phyloP scores from a whole-genome alignment of 2,888 invertebrate genomes.

The Pyrgus malvae region DNA sequence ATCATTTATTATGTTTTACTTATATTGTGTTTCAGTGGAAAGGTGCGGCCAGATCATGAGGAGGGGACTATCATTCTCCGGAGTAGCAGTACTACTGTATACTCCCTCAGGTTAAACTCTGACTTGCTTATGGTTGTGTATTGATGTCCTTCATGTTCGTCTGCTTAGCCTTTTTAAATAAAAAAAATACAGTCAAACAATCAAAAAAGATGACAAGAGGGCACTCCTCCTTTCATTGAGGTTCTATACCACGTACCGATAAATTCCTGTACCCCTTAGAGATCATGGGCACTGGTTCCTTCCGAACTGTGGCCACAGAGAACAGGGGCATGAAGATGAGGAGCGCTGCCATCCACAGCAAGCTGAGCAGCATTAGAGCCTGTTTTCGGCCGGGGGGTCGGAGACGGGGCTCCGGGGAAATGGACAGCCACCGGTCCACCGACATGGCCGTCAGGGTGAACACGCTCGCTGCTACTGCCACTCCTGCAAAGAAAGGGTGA shows the following conservation, averaged over 20 bases:
- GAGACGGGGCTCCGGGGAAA: conserved; percentile 83
- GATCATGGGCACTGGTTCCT: conserved; percentile 64
- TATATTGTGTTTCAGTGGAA: no score
- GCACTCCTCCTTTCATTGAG: no score
- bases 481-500: conserved; percentile 81
- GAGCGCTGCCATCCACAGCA: conserved; percentile 86
- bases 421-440: conserved; percentile 88
- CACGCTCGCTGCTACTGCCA: conserved; percentile 88
- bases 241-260: conserved; percentile 67
- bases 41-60: no score
- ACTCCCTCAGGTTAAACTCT: no score
- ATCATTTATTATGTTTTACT: no score
- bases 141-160: no score
- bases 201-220: no score
- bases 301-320: conserved; percentile 67
- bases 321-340: conserved; percentile 86
- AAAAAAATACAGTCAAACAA: no score
- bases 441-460: conserved; percentile 91
- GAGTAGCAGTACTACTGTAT: no score
- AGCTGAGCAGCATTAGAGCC: conserved; percentile 83
- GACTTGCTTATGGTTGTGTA: no score
- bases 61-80: no score
- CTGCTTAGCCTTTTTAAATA: no score
- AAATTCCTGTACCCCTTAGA: conserved; percentile 57
- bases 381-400: conserved; percentile 84